These are phyloP conservation scores for Thera britannica DNA, from an alignment of 2,888 invertebrate genomes.

Conservation along the genomic window DNA sequence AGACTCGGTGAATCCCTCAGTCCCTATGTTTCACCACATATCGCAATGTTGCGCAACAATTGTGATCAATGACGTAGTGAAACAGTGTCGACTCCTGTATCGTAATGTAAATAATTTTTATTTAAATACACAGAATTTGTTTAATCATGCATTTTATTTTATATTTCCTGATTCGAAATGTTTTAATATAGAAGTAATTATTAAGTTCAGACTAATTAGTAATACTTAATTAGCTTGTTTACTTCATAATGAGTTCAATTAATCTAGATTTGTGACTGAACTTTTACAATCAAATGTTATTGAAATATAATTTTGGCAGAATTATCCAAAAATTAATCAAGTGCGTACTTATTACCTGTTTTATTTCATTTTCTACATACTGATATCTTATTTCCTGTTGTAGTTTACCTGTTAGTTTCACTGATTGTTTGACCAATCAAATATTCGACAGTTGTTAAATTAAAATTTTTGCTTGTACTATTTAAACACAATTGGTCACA, in stretches of 20 bases:
- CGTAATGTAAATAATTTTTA: slow-evolving; percentile 32
- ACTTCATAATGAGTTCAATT: neutral
- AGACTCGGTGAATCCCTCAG: neutral
- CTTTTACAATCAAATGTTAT: too few species aligned
- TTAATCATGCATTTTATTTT: slow-evolving; percentile 18
- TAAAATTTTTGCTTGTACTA: too few species aligned
- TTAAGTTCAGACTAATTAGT: slow-evolving; percentile 15
- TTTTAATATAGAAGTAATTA: slow-evolving; percentile 4
- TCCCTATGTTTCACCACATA: slow-evolving; percentile 38
- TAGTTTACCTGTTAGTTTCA: too few species aligned
- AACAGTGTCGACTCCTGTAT: slow-evolving; percentile 21
- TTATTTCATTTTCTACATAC: too few species aligned
- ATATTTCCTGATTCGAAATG: slow-evolving; percentile 3
- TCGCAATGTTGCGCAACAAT: slow-evolving; percentile 35
- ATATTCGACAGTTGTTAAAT: too few species aligned
- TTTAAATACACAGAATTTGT: slow-evolving; percentile 25
- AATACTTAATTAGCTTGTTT: slow-evolving; percentile 16
- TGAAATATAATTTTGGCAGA: too few species aligned
- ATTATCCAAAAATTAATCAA: too few species aligned
- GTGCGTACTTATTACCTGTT: too few species aligned
- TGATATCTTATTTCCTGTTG: too few species aligned
- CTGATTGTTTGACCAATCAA: too few species aligned
- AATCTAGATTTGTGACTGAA: neutral
- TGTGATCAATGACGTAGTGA: slow-evolving; percentile 14
- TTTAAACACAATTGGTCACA: too few species aligned